Evolutionary conservation across 2,113 vertebrate genomes (phyloP).

Genomic region (Cynoglossus semilaevis): DNA sequence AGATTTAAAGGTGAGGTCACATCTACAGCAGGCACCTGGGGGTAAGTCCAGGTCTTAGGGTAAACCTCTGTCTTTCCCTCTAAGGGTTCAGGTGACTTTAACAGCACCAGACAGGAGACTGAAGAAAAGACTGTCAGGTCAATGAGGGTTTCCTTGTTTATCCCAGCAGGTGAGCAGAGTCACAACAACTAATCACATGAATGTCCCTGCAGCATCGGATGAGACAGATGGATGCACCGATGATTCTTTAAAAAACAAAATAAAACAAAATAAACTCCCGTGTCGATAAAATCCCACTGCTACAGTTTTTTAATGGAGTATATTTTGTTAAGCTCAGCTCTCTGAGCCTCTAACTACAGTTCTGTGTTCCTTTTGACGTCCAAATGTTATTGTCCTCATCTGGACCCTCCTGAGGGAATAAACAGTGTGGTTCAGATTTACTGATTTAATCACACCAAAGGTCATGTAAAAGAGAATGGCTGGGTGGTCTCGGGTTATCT

Average conservation of each 20-base stretch:
- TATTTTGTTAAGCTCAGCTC: neutral
- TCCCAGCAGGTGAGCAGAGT: constrained; percentile 24
- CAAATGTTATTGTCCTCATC: constrained; percentile 6
- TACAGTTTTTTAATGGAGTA: constrained; percentile 5
- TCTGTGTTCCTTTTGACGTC: neutral
- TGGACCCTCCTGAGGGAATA: constrained; percentile 17
- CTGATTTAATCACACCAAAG: neutral
- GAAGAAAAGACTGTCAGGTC: neutral
- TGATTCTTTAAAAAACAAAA: neutral
- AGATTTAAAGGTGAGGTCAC: neutral
- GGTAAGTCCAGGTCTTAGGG: too few relatives aligned
- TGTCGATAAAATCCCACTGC: neutral
- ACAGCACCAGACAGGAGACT: too few relatives aligned
- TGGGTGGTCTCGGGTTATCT: neutral
- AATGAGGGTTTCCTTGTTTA: neutral
- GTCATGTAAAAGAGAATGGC: neutral
- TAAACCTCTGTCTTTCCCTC: neutral
- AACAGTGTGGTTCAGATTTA: neutral
- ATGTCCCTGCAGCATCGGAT: constrained; percentile 6
- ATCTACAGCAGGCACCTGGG: neutral
- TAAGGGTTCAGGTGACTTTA: neutral
- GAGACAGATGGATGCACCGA: neutral
- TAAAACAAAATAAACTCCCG: too few relatives aligned
- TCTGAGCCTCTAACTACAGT: neutral
- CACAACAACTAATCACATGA: constrained; percentile 15